phyloP scores from a whole-genome alignment of 2,113 vertebrate genomes.

The Lontra canadensis region DNA sequence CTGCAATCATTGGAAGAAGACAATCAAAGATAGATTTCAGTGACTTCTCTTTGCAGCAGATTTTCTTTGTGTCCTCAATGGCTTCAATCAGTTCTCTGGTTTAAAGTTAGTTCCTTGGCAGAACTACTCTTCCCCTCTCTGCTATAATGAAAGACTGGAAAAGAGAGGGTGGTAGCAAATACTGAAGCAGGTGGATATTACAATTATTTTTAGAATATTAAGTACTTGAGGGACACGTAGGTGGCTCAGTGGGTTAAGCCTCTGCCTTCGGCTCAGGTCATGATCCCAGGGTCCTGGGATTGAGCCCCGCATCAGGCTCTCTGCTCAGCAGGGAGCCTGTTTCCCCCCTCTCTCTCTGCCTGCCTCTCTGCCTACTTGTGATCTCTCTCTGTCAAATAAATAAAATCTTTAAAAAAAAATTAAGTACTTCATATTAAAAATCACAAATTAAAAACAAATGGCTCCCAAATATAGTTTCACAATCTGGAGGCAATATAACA shows the following conservation, averaged over 20 bases:
- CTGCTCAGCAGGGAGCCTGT: too few relatives aligned
- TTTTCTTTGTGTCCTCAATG: background rate
- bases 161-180: background rate
- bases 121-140: background rate
- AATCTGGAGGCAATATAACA: background rate
- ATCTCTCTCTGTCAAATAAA: too few relatives aligned
- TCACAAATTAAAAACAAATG: slow-evolving; percentile 11
- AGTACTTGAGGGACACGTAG: background rate
- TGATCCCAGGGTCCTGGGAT: too few relatives aligned
- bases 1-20: background rate
- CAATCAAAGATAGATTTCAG: background rate
- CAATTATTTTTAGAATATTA: background rate
- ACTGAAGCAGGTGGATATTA: background rate
- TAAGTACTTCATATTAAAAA: background rate
- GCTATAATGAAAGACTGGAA: background rate
- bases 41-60: background rate
- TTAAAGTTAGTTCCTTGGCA: background rate
- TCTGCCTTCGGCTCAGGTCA: too few relatives aligned
- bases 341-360: too few relatives aligned
- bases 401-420: background rate
- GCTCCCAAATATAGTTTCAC: background rate
- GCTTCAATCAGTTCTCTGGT: background rate
- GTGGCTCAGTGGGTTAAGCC: too few relatives aligned
- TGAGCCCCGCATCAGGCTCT: rapidly evolving
- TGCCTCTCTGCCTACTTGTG: too few relatives aligned